Evolutionary conservation across 2,888 invertebrate genomes (phyloP).

Genomic region (Drosophila hawaiiensis): DNA sequence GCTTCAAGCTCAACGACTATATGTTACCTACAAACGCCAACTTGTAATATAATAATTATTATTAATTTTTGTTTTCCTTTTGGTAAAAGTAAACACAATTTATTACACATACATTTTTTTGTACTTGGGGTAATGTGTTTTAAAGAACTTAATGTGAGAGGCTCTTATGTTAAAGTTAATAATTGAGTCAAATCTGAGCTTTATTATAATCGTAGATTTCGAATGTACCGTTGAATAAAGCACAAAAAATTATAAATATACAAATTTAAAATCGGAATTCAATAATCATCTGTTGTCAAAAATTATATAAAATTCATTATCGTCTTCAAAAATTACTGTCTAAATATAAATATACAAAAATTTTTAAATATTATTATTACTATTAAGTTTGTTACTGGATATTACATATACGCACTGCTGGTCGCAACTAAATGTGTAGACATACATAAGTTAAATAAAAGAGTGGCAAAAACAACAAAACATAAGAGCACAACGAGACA

Average conservation of each 20-base stretch:
- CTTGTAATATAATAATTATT: neutral
- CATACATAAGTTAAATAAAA: conserved; percentile 29
- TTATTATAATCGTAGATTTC: neutral
- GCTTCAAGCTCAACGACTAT: neutral
- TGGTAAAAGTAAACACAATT: neutral
- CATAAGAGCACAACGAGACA: conserved; percentile 3
- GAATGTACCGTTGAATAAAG: too few relatives aligned
- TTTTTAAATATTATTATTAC: conserved; percentile 4
- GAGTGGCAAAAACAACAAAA: conserved; percentile 5
- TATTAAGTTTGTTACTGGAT: neutral
- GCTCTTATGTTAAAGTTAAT: neutral
- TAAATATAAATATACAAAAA: neutral
- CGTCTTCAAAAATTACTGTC: neutral
- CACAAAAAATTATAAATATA: neutral
- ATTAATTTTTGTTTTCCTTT: neutral
- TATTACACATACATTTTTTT: neutral
- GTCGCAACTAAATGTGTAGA: conserved; percentile 16
- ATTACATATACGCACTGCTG: conserved; percentile 39
- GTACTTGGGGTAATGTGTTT: rapidly evolving
- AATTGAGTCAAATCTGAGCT: neutral
- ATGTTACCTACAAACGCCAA: neutral
- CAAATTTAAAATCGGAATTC: neutral
- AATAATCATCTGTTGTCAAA: neutral
- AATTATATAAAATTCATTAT: neutral
- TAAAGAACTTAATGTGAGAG: neutral